Evolutionary conservation across 2,888 invertebrate genomes (phyloP), one percentile per base, ranked within the genome.

Genomic region (Rhagonycha lutea): DNA sequence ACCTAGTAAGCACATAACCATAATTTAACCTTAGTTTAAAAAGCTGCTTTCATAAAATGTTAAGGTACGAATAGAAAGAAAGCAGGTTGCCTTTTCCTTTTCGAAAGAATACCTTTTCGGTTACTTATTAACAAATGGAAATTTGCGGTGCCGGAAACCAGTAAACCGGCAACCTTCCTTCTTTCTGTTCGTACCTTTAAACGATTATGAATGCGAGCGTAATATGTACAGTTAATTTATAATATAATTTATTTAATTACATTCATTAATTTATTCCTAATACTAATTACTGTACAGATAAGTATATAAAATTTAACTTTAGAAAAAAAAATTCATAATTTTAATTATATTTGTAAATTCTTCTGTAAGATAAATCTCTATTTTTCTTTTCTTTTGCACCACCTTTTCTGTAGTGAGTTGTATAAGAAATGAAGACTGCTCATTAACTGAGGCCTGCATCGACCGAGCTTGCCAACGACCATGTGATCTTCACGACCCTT

Each of bases 401-500:
- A 63, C 88, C 85, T 86, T 88, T 87, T 88, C 86, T 89, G 85
- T 90, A 96, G 96, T 92, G 90, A 93, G 94, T 92, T 97, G 97
- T 92, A 92, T 93, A 87, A 91, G 91, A 87, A 94, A 97, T 89
- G 93, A 94, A 87, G 96, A 97, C 86, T 97, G 97, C 88, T 92
- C 92, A 80, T 88, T 94, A 86, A 94, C 94, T 80, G 95, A 96
- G 89, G 95, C 95, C 86, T 97, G 97, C 90, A 92, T 96, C 88
- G 93, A 93, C 87, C 91, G 92, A 85, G 92, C 93, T 87, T 97
- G 97, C 87, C 94, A 95, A 88, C 94, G 93, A 89, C 96, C 96
- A 67, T 97, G 97, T 88, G 94, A 93, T 85, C 91, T 95, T 83
- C 93, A 93, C 86, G 94, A 96, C 86, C 96, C 96, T 72, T 97